Base-by-base conservation (phyloP, 2,888 invertebrate genomes). In the Lithophane leautieri region DNA sequence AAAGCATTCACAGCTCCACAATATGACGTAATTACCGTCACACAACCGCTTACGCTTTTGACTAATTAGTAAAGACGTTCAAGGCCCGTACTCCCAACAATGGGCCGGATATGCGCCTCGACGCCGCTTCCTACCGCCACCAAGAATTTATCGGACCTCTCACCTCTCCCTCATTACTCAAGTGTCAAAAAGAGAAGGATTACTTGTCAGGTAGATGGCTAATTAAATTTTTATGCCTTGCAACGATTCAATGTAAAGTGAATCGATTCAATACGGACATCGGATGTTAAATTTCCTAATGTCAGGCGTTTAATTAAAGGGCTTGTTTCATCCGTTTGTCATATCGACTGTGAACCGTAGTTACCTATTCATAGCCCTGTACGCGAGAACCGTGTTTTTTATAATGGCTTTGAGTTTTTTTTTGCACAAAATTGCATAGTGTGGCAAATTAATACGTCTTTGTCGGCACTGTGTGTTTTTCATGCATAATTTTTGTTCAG, bases 191-290 rank as follows among this genome's bases (percentile, higher is more conserved):
- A 83, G 83, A 86, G 75, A 86, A 86, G 88, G 81, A 85, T 86
- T 85, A 86, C 73, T 73, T 78, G 81, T 84, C 85, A 90, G 90
- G 90, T 94, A 94, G 93, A 94, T 94, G 93, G 92, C 89, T 95
- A 94, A 95, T 95, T 94, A 92, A 94, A 94, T 94, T 94, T 93
- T 91, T 91, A 93, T 92, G 92, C 90, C 88, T 91, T 92, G 90
- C 92, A 93, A 90, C 90, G 90, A 90, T 90, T 91, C 84, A 84
- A 88, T 89, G 90, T 90, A 88, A 88, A 90, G 76, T 88, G 86
- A 92, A 93, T 92, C 90, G 89, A 92, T 93, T 91, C 77, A 82
- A 78, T 77, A 80, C 86, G 86, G 89, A 87, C 85, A 86, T 90
- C 86, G 88, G 87, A 90, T 89, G 87, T 91, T 79, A 90, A 90